Base-by-base conservation (phyloP, 2,888 invertebrate species). In the Synergus itoensis region DNA sequence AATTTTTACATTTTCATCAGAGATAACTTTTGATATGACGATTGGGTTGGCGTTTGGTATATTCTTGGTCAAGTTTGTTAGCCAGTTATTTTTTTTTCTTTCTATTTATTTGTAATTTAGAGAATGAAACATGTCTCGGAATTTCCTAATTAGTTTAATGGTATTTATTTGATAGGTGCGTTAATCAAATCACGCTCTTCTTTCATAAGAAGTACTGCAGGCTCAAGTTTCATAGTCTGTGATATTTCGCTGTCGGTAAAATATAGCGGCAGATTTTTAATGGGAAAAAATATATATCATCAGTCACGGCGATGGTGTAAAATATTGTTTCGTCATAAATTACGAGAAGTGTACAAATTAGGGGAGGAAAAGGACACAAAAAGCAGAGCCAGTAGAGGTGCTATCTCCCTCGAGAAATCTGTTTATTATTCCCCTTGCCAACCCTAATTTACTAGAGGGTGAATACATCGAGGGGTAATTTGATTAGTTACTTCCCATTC, bases 391-490 rank as follows among this genome's bases (percentile, higher is more conserved):
- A 28, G 8, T 36, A n/a, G n/a, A 36, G 40, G 36, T 21, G 63
- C 36, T 16, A 64, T 40, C 36, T 36, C 63, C 62, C 63, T 28
- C 48, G 80, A 80, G 80, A 76, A 80, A 80, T 80, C 75, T 76
- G 65, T 65, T 80, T 80, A 80, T 63, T 80, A 36, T 36, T 36
- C 36, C 43, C 69, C 79, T 45, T 79, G 79, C 48, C 62, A 36
- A 36, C 36, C 5, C 36, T 4, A 36, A 36, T 53, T 18, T 53
- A n/a, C 57, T 18, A 76, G 65, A 60, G 75, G 80, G 79, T 80
- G 79, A 65, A 80, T 80, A 80, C 75, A 78, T 45, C 43, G 43
- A 41, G 62, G 64, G 60, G 73, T 80, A 76, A 80, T 80, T 45
- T 80, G 80, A 80, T 80, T 76, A 76, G 79, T 80, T 60, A 45